Conservation (phyloP, 2,888 invertebrate species). For the Argyresthia albistria region DNA sequence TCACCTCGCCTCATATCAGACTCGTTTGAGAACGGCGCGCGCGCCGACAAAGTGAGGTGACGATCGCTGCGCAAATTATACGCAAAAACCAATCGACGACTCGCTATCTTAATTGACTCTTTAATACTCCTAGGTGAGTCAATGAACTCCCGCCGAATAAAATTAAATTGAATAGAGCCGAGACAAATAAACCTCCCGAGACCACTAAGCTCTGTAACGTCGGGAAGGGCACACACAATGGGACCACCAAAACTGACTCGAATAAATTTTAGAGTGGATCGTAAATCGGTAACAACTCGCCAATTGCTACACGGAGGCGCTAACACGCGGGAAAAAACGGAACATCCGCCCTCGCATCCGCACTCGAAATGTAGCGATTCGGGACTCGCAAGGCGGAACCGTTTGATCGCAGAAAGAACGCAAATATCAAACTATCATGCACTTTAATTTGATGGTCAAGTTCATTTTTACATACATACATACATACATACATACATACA, state of each 20-base stretch:
- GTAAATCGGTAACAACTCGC: constrained; percentile 64
- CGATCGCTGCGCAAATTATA: constrained; percentile 42
- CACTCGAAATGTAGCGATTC: constrained; percentile 46
- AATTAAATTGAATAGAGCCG: background rate
- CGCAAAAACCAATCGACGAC: constrained; percentile 22
- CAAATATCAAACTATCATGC: too few species aligned
- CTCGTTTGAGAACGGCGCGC: constrained; percentile 41
- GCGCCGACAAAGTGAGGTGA: constrained; percentile 65
- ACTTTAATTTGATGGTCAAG: too few species aligned
- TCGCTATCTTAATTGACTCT: constrained; percentile 19
- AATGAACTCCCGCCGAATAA: background rate
- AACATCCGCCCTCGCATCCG: constrained; percentile 66
- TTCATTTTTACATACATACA: too few species aligned
- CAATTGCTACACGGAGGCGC: constrained; percentile 68
- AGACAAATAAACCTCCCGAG: constrained; percentile 23
- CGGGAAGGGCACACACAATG: constrained; percentile 50
- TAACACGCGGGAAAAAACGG: constrained; percentile 47
- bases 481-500: too few species aligned
- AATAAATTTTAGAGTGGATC: constrained; percentile 63
- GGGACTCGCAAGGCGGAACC: constrained; percentile 15
- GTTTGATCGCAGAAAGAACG: too few species aligned
- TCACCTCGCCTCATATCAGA: constrained; percentile 28
- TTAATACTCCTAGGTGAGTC: constrained; percentile 8
- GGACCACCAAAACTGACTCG: constrained; percentile 62
- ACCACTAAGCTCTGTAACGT: constrained; percentile 33